These are phyloP conservation scores for Rhea pennata DNA, from an alignment of 2,113 vertebrate genomes.

Conservation along the genomic window DNA sequence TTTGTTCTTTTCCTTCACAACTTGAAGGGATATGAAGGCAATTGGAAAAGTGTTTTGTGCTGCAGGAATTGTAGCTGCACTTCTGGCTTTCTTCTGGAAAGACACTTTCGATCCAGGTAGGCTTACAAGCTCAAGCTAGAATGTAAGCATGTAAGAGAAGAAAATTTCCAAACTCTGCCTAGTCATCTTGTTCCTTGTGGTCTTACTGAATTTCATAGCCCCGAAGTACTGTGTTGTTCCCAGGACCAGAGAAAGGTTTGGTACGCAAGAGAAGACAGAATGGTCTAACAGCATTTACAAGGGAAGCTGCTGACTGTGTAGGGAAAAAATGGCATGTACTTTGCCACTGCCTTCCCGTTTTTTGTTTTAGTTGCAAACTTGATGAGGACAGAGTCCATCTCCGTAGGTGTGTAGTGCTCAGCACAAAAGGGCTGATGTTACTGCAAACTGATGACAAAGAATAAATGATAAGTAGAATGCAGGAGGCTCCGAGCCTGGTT, in stretches of 20 bases:
- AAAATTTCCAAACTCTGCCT: background rate
- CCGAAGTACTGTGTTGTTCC: background rate
- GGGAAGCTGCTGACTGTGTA: background rate
- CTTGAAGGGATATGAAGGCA: slow-evolving; percentile 9
- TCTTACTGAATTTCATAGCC: background rate
- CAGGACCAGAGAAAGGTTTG: background rate
- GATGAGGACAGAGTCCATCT: background rate
- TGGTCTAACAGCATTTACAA: background rate
- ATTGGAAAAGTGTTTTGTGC: slow-evolving; percentile 19
- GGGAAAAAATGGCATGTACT: background rate
- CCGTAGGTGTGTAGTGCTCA: background rate
- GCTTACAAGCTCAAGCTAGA: background rate
- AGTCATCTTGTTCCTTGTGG: accelerated
- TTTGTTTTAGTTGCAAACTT: background rate
- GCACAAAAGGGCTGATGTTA: background rate
- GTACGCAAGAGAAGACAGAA: background rate
- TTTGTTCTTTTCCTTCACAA: background rate
- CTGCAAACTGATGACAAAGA: background rate
- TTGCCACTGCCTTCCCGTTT: background rate
- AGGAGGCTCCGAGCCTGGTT: background rate
- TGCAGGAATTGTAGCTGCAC: background rate
- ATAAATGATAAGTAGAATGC: background rate
- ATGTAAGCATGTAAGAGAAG: background rate
- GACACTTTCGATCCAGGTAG: slow-evolving; percentile 77
- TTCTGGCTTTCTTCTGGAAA: slow-evolving; percentile 66